Percentiles rank a stretch among this genome's conserved stretches.
Conservation (phyloP, 2,888 invertebrate genomes). For the Drosophila meridionalis region DNA sequence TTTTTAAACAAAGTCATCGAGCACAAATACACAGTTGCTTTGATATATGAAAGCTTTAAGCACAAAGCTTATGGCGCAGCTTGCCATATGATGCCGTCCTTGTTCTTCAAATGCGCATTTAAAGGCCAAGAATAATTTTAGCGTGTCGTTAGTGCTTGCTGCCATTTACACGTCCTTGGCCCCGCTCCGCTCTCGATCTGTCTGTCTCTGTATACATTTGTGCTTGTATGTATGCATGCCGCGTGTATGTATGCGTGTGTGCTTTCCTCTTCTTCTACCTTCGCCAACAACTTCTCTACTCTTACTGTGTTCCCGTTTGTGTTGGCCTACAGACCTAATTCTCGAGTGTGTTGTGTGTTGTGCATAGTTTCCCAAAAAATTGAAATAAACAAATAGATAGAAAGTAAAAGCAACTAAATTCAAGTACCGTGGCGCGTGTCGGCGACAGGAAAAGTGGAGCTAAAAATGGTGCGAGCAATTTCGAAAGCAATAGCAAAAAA, state of each 20-base stretch:
- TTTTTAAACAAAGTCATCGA: conserved; percentile 11
- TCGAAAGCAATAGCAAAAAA: conserved; percentile 33
- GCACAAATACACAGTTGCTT: conserved; percentile 31
- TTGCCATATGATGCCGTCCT: conserved; percentile 82
- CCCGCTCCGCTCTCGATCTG: conserved; percentile 44
- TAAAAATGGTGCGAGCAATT: conserved; percentile 34
- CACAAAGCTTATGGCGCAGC: conserved; percentile 56
- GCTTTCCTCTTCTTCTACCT: conserved; percentile 77
- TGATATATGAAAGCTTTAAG: conserved; percentile 59
- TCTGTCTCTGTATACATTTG: conserved; percentile 19
- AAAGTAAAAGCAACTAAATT: conserved; percentile 52
- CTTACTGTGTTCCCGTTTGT: conserved; percentile 80
- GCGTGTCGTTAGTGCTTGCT: conserved; percentile 49
- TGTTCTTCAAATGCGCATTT: conserved; percentile 84
- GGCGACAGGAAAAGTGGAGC: conserved; percentile 38
- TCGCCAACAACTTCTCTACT: conserved; percentile 78
- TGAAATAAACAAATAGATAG: conserved; percentile 60
- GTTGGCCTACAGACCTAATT: conserved; percentile 81
- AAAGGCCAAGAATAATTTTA: conserved; percentile 83
- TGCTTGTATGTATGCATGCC: conserved; percentile 11
- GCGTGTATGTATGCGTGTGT: conserved; percentile 48
- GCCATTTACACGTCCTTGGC: conserved; percentile 63
- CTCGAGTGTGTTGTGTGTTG: conserved; percentile 70
- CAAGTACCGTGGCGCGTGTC: conserved; percentile 24
- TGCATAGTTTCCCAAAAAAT: conserved; percentile 77